Evolutionary conservation across 2,888 invertebrate genomes (phyloP), one percentile per base, ranked within the genome.

Genomic region (Choreutis nemorana): DNA sequence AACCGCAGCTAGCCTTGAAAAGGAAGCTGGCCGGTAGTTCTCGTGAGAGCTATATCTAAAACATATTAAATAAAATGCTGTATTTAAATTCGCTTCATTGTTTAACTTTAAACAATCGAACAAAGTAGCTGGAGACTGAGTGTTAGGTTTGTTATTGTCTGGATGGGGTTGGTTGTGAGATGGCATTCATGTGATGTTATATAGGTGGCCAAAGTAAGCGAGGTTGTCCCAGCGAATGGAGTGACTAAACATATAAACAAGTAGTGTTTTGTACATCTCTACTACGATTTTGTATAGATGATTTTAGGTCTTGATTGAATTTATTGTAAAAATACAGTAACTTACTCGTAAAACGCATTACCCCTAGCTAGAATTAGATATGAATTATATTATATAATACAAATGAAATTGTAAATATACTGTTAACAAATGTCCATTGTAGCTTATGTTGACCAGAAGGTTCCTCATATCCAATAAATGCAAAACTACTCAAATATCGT

Each of bases 381-480:
- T 71, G 64, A 68, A 70, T 57, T 63, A 61, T 63, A 58, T 59
- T 58, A 63, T 68, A 65, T 26, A 28, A 32, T 57, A 53, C 64
- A 73, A 72, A 66, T 63, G 67, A 73, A 58, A 65, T 51, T 78
- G 78, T 77, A 78, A 75, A 77, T 78, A 77, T 77, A 78, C 54
- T 75, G 63, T 75, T 61, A 67, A 73, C 75, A 72, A 64, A 64
- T 66, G 78, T 75, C 73, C 77, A 71, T 61, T 71, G 64, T 79
- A 80, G 79, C 79, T 80, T 79, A 79, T 75, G 77, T 77, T 73
- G 73, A 78, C 78, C 75, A 70, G 59, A 71, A 59, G 78, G 80
- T 80, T 80, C 79, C 78, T 79, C 77, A 70, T 80, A 79, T 63
- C 71, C 77, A 80, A 78, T 80, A 80, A 80, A 80, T 66, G 70